Evolutionary conservation across 2,797 vertebrate species (phyloP).

Genomic region (Thalassophryne amazonica): DNA sequence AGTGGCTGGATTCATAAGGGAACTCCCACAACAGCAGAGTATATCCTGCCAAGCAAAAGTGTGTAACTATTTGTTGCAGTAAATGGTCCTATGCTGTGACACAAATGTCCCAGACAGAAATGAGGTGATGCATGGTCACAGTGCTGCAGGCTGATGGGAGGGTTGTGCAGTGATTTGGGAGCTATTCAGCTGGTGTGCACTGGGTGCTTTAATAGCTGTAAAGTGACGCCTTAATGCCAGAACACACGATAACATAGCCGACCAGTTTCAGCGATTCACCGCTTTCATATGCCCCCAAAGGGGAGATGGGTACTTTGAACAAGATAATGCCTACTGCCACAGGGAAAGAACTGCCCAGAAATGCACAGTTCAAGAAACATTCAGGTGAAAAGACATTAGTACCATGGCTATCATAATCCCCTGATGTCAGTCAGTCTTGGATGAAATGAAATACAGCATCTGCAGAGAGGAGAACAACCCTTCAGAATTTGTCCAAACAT

Average conservation of each 20-base stretch:
- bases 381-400: constrained; percentile 23
- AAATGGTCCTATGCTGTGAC: constrained; percentile 53
- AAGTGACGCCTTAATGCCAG: constrained; percentile 35
- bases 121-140: constrained; percentile 55
- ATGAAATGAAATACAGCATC: constrained; percentile 17
- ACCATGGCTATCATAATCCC: constrained; percentile 7
- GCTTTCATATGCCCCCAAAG: constrained; percentile 29
- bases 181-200: constrained; percentile 40
- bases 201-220: constrained; percentile 36
- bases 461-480: constrained; percentile 7
- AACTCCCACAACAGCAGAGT: constrained; percentile 35
- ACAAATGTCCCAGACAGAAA: constrained; percentile 52
- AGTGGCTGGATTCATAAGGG: constrained; percentile 34
- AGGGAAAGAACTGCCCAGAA: constrained; percentile 28
- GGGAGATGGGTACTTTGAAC: constrained; percentile 35
- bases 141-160: constrained; percentile 25
- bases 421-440: constrained; percentile 1
- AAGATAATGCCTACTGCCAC: constrained; percentile 18
- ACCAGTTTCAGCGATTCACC: constrained; percentile 29
- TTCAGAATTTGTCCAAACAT: not conserved
- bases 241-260: constrained; percentile 39
- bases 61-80: constrained; percentile 46
- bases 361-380: constrained; percentile 26
- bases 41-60: constrained; percentile 51
- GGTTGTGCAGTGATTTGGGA: constrained; percentile 36